Evolutionary conservation across 1,140 invertebrate species (phyloP).

Genomic region (Heliconius melpomene): DNA sequence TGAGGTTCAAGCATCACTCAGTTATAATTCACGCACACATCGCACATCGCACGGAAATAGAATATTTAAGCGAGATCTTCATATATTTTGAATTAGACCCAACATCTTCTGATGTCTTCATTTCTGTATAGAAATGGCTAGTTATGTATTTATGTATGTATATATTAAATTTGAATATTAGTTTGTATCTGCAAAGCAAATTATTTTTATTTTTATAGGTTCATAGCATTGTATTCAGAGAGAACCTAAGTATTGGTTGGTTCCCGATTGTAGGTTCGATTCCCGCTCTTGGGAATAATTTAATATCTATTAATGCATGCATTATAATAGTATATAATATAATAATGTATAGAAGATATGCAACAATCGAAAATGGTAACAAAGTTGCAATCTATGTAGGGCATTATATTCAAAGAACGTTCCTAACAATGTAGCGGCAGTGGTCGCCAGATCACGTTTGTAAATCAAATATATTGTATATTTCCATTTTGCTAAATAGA

Average conservation of each 20-base stretch:
- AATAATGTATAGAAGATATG: background rate
- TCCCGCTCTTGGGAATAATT: too few species aligned
- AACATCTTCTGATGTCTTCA: conserved; percentile 17
- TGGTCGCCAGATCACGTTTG: conserved; percentile 5
- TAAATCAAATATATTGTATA: conserved; percentile 2
- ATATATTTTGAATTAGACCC: conserved; percentile 34
- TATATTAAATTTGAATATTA: too few species aligned
- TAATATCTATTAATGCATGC: too few species aligned
- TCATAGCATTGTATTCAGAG: too few species aligned
- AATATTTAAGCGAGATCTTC: conserved; percentile 37
- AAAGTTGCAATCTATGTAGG: background rate
- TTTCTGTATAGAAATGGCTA: conserved; percentile 7
- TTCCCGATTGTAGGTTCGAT: too few species aligned
- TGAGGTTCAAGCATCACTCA: conserved; percentile 17
- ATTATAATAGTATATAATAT: background rate
- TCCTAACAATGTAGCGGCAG: background rate
- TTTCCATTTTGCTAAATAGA: background rate
- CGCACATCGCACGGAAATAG: conserved; percentile 31
- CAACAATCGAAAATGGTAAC: background rate
- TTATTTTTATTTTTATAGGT: too few species aligned
- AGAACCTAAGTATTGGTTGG: too few species aligned
- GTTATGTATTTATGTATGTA: background rate
- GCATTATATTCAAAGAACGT: background rate
- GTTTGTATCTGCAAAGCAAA: too few species aligned
- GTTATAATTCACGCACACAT: conserved; percentile 33